phyloP scores from a whole-genome alignment of 1,140 invertebrate genomes.

The Ceratosolen solmsi region DNA sequence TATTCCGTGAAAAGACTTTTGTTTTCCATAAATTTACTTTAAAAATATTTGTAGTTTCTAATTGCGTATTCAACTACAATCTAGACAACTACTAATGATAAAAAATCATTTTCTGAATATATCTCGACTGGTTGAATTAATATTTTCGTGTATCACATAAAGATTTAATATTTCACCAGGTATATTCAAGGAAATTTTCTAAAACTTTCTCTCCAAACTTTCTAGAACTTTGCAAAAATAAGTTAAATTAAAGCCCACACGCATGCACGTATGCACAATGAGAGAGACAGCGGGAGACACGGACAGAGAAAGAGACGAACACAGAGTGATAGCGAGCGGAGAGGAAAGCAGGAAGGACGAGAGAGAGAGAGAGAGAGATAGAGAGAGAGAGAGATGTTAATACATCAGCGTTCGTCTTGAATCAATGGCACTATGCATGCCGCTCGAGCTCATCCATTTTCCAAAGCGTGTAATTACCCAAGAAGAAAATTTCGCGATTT shows the following conservation, averaged over 20 bases:
- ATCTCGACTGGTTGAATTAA: neutral
- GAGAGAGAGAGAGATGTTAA: slow-evolving; percentile 14
- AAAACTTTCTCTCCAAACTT: neutral
- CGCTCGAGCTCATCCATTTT: slow-evolving; percentile 16
- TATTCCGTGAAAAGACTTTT: too few relatives aligned
- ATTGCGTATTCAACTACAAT: neutral
- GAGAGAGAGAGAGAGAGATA: neutral
- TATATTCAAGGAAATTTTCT: neutral
- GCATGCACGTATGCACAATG: too few relatives aligned
- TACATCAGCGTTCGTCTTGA: neutral
- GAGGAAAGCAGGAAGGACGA: neutral
- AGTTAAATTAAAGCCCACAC: neutral
- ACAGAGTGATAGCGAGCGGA: neutral
- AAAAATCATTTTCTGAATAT: too few relatives aligned
- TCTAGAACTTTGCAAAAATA: neutral
- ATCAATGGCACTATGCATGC: neutral
- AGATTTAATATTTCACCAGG: neutral
- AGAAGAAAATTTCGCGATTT: slow-evolving; percentile 56
- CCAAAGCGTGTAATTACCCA: slow-evolving; percentile 49
- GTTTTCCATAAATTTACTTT: neutral
- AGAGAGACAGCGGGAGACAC: too few relatives aligned
- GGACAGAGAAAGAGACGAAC: too few relatives aligned
- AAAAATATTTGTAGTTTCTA: neutral
- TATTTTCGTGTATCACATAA: neutral
- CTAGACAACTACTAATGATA: neutral